Evolutionary conservation across 2,888 invertebrate genomes (phyloP).

Genomic region (Anorthoa munda): DNA sequence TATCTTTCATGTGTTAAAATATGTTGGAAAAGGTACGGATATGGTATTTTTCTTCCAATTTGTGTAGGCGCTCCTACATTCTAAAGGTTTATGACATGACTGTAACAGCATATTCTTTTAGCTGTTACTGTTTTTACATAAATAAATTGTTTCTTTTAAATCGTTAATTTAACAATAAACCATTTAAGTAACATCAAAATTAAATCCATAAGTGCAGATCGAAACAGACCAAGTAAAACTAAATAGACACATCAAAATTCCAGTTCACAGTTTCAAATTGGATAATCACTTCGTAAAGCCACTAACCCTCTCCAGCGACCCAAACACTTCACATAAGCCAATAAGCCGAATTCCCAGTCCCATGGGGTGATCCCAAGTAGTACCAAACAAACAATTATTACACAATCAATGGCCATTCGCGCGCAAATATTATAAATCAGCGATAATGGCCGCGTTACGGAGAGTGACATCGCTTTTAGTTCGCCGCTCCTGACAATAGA

Average conservation of each 20-base stretch:
- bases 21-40: too few relatives aligned
- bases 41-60: too few relatives aligned
- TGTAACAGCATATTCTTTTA: too few relatives aligned
- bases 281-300: slow-evolving; percentile 47
- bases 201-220: too few relatives aligned
- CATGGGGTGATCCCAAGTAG: slow-evolving; percentile 72
- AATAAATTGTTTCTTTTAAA: too few relatives aligned
- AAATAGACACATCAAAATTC: neutral
- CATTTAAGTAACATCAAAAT: too few relatives aligned
- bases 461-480: slow-evolving; percentile 82
- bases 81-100: too few relatives aligned
- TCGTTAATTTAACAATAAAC: neutral
- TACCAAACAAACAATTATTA: slow-evolving; percentile 89
- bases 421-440: slow-evolving; percentile 84
- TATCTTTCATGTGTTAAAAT: too few relatives aligned
- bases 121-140: too few relatives aligned
- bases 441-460: slow-evolving; percentile 80
- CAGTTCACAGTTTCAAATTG: slow-evolving; percentile 44
- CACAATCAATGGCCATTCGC: slow-evolving; percentile 86
- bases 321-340: slow-evolving; percentile 77
- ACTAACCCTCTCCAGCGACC: slow-evolving; percentile 63
- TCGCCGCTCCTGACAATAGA: slow-evolving; percentile 78
- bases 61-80: too few relatives aligned
- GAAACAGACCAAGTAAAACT: neutral
- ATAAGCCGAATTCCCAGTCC: slow-evolving; percentile 84